Evolutionary conservation across 2,888 invertebrate genomes (phyloP), one percentile per base, ranked within the genome.

Genomic region (Chrysodeixis includens): DNA sequence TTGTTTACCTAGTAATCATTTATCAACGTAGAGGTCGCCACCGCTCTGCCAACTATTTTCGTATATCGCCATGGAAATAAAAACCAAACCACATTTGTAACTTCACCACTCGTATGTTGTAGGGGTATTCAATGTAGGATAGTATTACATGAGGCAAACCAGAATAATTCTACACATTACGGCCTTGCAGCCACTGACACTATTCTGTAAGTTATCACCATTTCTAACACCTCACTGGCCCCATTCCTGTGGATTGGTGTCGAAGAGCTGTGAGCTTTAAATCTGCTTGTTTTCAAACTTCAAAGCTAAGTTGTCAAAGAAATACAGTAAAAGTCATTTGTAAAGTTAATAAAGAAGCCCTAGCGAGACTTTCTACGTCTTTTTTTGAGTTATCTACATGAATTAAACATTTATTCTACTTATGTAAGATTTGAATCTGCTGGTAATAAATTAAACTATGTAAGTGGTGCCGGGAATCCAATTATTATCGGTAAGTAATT

Each of bases 401-500:
- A 70, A 69, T 72, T 70, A 66, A 73, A 78, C 73, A 76, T 76
- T 44, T 69, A 71, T 69, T 71, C 61, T 71, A 40, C 40, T n/a
- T 40, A 65, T 68, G 62, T 72, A 66, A 77, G 71, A 79, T 81
- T 73, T 66, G 66, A 74, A 79, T 78, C 73, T 67, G 61, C 44
- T 14, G 56, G 66, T 71, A 69, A 81, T 83, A 82, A 82, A 80
- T 82, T 79, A 74, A 75, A 79, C 69, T 74, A 75, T 74, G 70
- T 62, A 74, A 74, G 73, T 76, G 69, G 68, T 71, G 72, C 76
- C 84, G 84, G 83, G 78, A 79, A 83, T 83, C 80, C 84, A 85
- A 85, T 85, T 82, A 85, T 82, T 76, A 82, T 78, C 84, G 76
- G 81, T 78, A 78, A 85, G 84, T 86, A 84, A 86, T 85, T 85